phyloP scores from a whole-genome alignment of 2,113 vertebrate genomes.

The Callaeas wilsoni region DNA sequence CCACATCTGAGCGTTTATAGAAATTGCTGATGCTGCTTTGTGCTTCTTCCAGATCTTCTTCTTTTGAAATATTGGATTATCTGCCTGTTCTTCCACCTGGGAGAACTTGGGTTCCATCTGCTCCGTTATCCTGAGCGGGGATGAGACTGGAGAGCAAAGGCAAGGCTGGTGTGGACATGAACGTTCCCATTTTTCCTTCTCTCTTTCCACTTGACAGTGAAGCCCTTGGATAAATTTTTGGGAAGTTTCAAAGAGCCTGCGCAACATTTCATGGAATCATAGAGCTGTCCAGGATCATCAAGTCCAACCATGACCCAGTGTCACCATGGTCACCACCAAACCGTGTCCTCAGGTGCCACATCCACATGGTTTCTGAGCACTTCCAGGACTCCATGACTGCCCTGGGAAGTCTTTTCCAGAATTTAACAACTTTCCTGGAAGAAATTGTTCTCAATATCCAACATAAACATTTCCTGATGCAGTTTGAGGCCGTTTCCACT shows the following conservation, averaged over 20 bases:
- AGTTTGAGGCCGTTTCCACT: background rate
- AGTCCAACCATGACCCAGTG: background rate
- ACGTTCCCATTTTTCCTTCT: background rate
- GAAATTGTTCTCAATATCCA: background rate
- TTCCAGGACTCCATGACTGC: background rate
- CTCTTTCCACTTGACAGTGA: rapidly evolving
- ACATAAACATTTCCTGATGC: background rate
- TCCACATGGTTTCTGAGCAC: rapidly evolving
- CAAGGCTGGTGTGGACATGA: background rate
- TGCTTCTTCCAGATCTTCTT: background rate
- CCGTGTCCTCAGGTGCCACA: rapidly evolving
- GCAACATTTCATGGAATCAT: rapidly evolving
- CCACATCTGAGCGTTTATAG: background rate
- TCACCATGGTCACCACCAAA: background rate
- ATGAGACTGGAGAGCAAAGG: background rate
- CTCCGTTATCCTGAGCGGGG: background rate
- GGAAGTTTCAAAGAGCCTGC: background rate
- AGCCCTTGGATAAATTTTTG: background rate
- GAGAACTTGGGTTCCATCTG: background rate
- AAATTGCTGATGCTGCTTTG: background rate
- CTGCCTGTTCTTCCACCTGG: background rate
- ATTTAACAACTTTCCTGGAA: background rate
- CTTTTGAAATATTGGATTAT: background rate
- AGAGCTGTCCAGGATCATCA: background rate
- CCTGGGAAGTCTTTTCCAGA: background rate